Evolutionary conservation across 53 echinoderm and acorn worm genomes (phyloP), one percentile per base, ranked within the genome.

Genomic region (Echinarachnius parma): DNA sequence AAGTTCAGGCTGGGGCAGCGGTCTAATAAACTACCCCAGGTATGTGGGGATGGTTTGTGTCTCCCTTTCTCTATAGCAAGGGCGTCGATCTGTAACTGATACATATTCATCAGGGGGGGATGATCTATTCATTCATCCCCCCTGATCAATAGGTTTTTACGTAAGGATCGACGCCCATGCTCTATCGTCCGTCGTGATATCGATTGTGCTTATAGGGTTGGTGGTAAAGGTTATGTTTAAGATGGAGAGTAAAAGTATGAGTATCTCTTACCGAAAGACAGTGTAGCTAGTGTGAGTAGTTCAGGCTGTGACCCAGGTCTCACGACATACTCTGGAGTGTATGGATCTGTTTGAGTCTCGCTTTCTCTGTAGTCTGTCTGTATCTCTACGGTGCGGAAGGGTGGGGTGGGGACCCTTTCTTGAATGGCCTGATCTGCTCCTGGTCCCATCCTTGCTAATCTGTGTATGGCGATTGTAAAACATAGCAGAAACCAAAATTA

Each of bases 361-460:
- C 91, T 95, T 71, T 95, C 96, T 35, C 96, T 67, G 80, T 95
- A 95, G 74, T 95, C 96, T 57, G 96, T 95, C 80, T 95, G 96
- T n/a, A 95, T 81, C 69, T 95, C 96, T 9, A 95, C 80, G 28
- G 91, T 87, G 19, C 87, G 75, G 35, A 79, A 81, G 7, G 79
- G 81, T 0, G 96, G 96, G 28, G 96, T 95, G 20, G 90, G 87
- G 32, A 82, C 87, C 31, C 96, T 30, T 66, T 84, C 95, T 34
- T 75, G 62, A 22, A 87, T 86, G 2, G 63, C 81, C 47, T 83
- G 86, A 3, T 88, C 96, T 5, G 75, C 76, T 71, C 82, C 84
- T 7, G 76, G 77, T 9, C 85, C 82, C 45, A 90, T 74, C 28
- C 86, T 86, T 20, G 56, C 74, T 5, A 72, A 20, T 28, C 74